Conservation (phyloP, 1,140 invertebrate species). For the Theocolax elegans region DNA sequence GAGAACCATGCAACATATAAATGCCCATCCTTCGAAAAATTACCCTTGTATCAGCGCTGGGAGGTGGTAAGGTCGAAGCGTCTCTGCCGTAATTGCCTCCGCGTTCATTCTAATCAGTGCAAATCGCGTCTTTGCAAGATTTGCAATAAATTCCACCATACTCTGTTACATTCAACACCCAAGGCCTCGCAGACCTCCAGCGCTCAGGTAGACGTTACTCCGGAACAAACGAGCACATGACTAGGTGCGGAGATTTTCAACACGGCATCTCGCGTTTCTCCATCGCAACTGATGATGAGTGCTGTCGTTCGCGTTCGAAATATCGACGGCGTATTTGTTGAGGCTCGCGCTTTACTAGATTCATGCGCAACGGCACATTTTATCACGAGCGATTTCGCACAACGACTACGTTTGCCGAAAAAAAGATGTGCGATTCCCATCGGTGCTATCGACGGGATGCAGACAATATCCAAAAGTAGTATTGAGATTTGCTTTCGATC, state of each 20-base stretch:
- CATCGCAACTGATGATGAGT: not conserved
- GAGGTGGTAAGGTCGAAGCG: not conserved
- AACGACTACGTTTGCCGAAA: not conserved
- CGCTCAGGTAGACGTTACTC: not conserved
- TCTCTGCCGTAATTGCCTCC: not conserved
- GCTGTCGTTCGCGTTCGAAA: not conserved
- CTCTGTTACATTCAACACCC: not conserved
- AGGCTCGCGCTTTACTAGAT: constrained; percentile 10
- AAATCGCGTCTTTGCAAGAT: not conserved
- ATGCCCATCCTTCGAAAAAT: not conserved
- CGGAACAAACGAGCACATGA: not conserved
- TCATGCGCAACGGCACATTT: constrained; percentile 14
- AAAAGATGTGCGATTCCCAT: not conserved
- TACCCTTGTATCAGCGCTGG: not conserved
- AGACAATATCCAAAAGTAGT: not conserved
- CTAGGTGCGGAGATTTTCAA: not conserved
- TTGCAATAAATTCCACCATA: not conserved
- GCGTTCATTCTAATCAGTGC: not conserved
- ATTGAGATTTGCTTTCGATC: not conserved
- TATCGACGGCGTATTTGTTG: not conserved
- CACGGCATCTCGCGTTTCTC: not conserved
- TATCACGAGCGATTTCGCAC: not conserved
- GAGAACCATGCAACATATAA: not conserved
- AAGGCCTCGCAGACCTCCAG: too few relatives aligned
- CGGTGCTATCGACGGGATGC: not conserved